Conservation (phyloP, 2,113 vertebrate species). For the Pachycephala philippinensis region DNA sequence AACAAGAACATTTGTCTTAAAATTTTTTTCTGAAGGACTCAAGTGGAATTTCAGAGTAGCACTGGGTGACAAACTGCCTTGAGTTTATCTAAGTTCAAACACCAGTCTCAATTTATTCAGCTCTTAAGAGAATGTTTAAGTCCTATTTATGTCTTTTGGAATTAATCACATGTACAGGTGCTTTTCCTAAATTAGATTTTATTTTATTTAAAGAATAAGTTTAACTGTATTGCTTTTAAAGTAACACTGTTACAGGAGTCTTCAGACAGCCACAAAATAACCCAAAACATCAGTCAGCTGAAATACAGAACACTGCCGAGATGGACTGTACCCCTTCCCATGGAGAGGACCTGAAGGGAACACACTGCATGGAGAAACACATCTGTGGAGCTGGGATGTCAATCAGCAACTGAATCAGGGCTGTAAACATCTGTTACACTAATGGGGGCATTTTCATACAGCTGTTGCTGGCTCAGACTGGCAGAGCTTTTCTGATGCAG, state of each 20-base stretch:
- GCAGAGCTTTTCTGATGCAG: background rate
- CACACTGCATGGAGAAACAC: fast-evolving
- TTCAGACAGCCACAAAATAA: background rate
- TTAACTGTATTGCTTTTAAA: background rate
- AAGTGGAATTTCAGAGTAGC: background rate
- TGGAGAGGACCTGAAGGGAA: background rate
- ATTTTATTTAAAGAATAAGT: background rate
- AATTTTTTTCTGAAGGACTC: background rate
- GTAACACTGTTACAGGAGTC: background rate
- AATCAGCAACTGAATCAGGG: background rate
- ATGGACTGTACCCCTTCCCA: background rate
- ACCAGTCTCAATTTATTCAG: background rate
- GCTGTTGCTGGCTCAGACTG: background rate
- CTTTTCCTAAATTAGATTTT: background rate
- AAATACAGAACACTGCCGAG: background rate
- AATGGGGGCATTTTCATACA: background rate
- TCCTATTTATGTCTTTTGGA: background rate
- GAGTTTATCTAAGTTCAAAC: background rate
- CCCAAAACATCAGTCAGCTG: background rate
- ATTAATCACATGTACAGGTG: background rate
- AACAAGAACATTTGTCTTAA: background rate
- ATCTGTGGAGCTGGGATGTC: background rate
- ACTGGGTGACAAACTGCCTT: background rate
- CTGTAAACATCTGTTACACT: background rate
- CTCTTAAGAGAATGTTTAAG: background rate